Percentiles rank a stretch among this genome's conserved stretches.
These are phyloP conservation scores for Psittacula echo DNA, from an alignment of 2,797 vertebrate species.

Conservation along the genomic window DNA sequence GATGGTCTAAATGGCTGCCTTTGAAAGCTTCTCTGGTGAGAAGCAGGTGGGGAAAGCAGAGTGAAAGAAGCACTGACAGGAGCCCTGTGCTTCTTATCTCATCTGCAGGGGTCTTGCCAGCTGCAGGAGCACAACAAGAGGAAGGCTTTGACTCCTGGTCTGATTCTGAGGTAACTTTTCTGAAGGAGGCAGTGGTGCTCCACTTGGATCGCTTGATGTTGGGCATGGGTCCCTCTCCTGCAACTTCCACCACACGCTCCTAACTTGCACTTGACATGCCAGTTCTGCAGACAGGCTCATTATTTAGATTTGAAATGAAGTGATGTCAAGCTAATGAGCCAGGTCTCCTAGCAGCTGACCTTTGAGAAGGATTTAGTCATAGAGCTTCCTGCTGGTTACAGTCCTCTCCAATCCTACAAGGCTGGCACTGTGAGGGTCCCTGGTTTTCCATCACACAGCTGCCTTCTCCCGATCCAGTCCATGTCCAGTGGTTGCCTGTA, in stretches of 20 bases:
- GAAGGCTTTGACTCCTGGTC: too few species aligned
- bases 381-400: background rate
- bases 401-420: background rate
- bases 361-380: background rate
- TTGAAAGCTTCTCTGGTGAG: too few species aligned
- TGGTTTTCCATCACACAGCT: background rate
- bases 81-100: too few species aligned
- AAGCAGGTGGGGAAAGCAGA: too few species aligned
- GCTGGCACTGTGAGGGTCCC: background rate
- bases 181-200: too few species aligned
- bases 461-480: background rate
- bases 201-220: too few species aligned
- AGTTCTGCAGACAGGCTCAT: fast-evolving
- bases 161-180: too few species aligned
- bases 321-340: background rate
- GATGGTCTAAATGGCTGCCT: too few species aligned
- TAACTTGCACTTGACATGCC: background rate
- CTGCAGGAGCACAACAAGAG: too few species aligned
- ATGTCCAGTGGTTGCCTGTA: fast-evolving
- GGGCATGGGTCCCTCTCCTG: too few species aligned
- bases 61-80: too few species aligned
- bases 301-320: background rate
- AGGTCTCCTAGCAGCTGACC: fast-evolving
- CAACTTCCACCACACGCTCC: background rate
- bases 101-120: too few species aligned